phyloP scores from a whole-genome alignment of 2,797 vertebrate genomes.

The Falco peregrinus region DNA sequence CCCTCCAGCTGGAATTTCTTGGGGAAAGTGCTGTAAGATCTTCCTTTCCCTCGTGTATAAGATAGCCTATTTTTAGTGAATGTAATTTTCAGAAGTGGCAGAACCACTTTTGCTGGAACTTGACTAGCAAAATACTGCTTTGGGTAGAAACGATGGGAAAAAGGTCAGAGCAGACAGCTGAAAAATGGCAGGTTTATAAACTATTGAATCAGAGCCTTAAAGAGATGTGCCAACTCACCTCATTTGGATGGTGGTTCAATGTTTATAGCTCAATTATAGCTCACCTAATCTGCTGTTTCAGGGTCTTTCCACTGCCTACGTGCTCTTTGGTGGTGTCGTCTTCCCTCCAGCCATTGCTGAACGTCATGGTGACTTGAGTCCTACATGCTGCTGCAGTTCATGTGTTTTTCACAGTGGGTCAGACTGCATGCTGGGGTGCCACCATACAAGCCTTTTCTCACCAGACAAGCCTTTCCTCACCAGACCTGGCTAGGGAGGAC shows the following conservation, averaged over 20 bases:
- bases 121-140: background rate
- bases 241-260: background rate
- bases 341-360: background rate
- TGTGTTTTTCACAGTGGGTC: background rate
- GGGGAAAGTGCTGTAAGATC: background rate
- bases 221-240: background rate
- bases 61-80: background rate
- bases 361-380: rapidly evolving
- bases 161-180: background rate
- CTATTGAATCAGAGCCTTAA: background rate
- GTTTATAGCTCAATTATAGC: background rate
- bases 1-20: background rate
- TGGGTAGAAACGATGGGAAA: background rate
- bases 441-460: background rate
- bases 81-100: background rate
- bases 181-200: background rate
- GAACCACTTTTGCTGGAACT: background rate
- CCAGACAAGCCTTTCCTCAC: background rate
- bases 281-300: background rate
- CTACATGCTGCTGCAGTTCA: background rate
- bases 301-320: background rate
- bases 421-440: background rate
- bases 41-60: background rate
- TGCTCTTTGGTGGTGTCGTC: background rate
- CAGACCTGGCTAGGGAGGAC: background rate